These are phyloP conservation scores for Trichonephila inaurata DNA, from an alignment of 1,140 invertebrate species.

Conservation along the genomic window DNA sequence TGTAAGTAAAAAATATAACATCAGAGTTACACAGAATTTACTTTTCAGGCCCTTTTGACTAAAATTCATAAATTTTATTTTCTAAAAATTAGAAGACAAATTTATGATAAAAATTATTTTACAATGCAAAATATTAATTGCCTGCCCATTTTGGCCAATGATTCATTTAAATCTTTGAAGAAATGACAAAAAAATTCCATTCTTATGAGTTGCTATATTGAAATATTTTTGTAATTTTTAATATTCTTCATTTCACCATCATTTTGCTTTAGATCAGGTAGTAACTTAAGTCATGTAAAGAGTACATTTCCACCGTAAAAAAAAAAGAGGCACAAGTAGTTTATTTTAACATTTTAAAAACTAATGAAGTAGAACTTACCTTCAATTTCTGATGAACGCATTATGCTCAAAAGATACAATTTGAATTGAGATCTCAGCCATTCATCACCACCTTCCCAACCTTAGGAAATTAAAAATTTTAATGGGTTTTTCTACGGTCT, in stretches of 20 bases:
- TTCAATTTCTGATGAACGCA: constrained; percentile 90
- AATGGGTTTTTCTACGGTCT: neutral
- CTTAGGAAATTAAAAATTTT: constrained; percentile 77
- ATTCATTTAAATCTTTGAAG: no score
- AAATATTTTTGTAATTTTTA: neutral
- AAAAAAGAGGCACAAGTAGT: neutral
- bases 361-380: constrained; percentile 82
- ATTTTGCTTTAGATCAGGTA: neutral
- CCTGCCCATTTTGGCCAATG: no score
- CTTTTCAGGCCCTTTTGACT: no score
- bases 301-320: neutral
- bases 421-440: constrained; percentile 98
- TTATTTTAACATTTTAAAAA: neutral
- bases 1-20: no score
- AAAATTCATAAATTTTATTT: no score
- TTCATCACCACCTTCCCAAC: constrained; percentile 95
- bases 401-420: constrained; percentile 92
- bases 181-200: no score
- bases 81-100: no score
- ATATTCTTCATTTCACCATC: neutral
- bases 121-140: no score
- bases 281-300: neutral
- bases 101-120: no score
- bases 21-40: no score
- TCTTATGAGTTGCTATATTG: no score